Evolutionary conservation across 2,888 invertebrate genomes (phyloP).

Genomic region (Hydrotaea cyrtoneurina): DNA sequence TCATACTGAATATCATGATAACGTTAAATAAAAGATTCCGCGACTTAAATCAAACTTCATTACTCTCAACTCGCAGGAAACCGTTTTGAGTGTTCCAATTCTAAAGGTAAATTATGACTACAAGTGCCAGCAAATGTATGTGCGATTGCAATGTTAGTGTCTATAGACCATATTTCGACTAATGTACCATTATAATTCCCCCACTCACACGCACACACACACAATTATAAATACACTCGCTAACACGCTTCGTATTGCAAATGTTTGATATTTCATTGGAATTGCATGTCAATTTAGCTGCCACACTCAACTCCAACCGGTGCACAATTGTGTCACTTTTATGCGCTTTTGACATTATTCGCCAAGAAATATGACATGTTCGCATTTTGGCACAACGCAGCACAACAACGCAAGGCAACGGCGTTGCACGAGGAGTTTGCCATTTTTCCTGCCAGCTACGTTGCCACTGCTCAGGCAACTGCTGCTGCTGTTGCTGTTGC

Average conservation of each 20-base stretch:
- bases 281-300: constrained; percentile 5
- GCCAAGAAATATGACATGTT: constrained; percentile 8
- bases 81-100: neutral
- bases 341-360: constrained; percentile 21
- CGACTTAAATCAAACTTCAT: too few species aligned
- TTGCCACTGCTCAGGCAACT: neutral
- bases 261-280: neutral
- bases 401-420: neutral
- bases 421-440: neutral
- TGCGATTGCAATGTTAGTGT: neutral
- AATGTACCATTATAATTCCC: neutral
- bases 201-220: neutral
- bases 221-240: neutral
- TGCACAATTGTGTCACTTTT: neutral
- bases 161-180: neutral
- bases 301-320: neutral
- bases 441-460: neutral
- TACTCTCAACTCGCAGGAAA: too few species aligned
- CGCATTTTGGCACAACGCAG: neutral
- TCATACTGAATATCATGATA: too few species aligned
- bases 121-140: neutral
- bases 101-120: neutral
- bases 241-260: neutral
- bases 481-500: neutral
- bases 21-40: too few species aligned